Evolutionary conservation across 2,797 vertebrate species (phyloP), one percentile per base, ranked within the genome.

Genomic region (Anguilla obscura): DNA sequence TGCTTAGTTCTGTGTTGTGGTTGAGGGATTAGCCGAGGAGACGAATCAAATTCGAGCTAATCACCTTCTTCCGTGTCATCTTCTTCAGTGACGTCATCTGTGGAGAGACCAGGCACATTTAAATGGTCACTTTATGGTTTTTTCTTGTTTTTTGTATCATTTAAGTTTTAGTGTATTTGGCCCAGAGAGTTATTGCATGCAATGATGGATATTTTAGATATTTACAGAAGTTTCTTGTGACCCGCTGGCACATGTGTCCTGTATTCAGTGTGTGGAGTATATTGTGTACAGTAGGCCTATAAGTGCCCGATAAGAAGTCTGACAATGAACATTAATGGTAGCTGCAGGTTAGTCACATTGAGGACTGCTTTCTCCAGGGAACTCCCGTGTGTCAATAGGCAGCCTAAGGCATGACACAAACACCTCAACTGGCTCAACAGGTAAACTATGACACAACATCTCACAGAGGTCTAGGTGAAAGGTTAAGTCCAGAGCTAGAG

Each of bases 11-110:
- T 54, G 48, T 7, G 24, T 27, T 52, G 56, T 24, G 24, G 36
- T 48, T n/a, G 21, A 8, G 33, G 21, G 27, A 69, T 48, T 40
- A 76, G 66, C 60, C 18, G 16, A 63, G 60, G 1, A 27, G 48
- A 27, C 24, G 60, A 9, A 71, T 36, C n/a, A 66, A 40, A 40
- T 40, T 54, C n/a, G 45, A 45, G 21, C 3, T 69, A 83, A 85
- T 92, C 87, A 94, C 93, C 93, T 93, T 92, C 84, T 48, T 93
- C 86, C 58, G 89, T 91, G 66, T 88, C 88, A 86, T 90, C 86
- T 54, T 93, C 89, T 40, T 92, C 89, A 85, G 21, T 86, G 63
- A 24, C 10, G 85, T 93, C 91, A 88, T 91, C 93, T 95, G 90
- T 69, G 69, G 84, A 50, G 50, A 63, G 84, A 56, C 87, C 50